A percentile compares a stretch with the other conserved stretches of the same genome.
These are phyloP conservation scores for Sebastes schlegelii DNA, from an alignment of 2,113 vertebrate species.

Conservation along the genomic window DNA sequence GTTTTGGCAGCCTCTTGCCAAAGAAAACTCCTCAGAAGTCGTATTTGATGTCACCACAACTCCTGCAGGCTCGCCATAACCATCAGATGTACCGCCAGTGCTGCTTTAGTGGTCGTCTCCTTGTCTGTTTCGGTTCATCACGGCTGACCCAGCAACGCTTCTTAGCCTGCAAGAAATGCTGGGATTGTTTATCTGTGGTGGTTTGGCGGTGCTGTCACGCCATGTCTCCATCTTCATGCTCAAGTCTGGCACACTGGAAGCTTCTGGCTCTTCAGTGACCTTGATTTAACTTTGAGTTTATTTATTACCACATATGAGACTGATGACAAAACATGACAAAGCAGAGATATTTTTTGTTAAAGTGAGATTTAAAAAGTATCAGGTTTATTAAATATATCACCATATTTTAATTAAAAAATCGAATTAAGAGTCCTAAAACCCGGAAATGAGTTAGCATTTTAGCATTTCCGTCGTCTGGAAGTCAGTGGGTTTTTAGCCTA, in stretches of 20 bases:
- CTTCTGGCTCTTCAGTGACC: slow-evolving; percentile 6
- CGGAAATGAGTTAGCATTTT: too few relatives aligned
- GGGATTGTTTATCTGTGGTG: neutral
- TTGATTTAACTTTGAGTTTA: slow-evolving; percentile 11
- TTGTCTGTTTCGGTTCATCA: slow-evolving; percentile 37
- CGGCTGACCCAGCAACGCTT: slow-evolving; percentile 7
- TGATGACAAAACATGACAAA: neutral
- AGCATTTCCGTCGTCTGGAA: neutral
- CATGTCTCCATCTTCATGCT: slow-evolving; percentile 28
- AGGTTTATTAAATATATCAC: neutral
- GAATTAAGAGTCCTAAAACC: neutral
- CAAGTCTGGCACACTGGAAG: neutral
- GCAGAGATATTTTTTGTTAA: neutral
- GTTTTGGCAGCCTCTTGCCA: neutral
- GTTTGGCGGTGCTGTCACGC: neutral
- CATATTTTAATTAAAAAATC: neutral
- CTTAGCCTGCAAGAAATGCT: neutral
- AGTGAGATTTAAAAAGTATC: neutral
- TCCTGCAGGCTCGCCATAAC: neutral
- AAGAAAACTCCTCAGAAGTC: neutral
- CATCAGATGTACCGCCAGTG: neutral
- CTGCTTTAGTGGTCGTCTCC: neutral
- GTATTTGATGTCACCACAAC: neutral
- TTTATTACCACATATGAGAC: slow-evolving; percentile 7
- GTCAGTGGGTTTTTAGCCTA: too few relatives aligned